These are phyloP conservation scores for Rugalucina vietnamica DNA, from an alignment of 2,888 invertebrate species.

Conservation along the genomic window DNA sequence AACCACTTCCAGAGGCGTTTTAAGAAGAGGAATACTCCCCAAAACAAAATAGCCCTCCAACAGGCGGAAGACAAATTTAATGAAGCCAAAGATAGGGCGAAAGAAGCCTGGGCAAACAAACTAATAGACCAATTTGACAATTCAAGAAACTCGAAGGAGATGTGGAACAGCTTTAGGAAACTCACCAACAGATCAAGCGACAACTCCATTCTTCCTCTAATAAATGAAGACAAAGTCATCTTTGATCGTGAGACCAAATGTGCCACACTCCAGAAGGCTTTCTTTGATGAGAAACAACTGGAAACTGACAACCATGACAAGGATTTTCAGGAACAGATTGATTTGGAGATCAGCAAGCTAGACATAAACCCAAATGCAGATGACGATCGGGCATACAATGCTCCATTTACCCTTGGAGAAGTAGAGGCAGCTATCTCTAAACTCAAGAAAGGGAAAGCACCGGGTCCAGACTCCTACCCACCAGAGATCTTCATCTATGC, in stretches of 20 bases:
- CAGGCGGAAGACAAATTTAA: neutral
- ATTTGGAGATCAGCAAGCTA: neutral
- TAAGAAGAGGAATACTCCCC: neutral
- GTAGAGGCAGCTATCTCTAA: neutral
- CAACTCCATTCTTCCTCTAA: neutral
- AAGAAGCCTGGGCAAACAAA: neutral
- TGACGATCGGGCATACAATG: neutral
- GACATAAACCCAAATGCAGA: neutral
- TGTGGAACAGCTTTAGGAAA: neutral
- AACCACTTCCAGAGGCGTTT: neutral
- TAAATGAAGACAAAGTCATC: neutral
- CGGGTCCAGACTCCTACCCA: too few relatives aligned
- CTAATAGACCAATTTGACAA: neutral
- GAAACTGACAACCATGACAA: neutral
- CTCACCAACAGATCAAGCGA: neutral
- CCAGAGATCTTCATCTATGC: neutral
- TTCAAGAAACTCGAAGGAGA: neutral
- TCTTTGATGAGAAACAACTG: neutral
- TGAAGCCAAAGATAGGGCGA: neutral
- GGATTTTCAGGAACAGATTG: neutral
- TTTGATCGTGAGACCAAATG: neutral
- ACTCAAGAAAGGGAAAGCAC: neutral
- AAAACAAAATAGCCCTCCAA: neutral
- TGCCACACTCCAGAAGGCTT: neutral
- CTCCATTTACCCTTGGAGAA: neutral